These are phyloP conservation scores for Nycticorax nycticorax DNA, from an alignment of 2,113 vertebrate species.

Conservation along the genomic window DNA sequence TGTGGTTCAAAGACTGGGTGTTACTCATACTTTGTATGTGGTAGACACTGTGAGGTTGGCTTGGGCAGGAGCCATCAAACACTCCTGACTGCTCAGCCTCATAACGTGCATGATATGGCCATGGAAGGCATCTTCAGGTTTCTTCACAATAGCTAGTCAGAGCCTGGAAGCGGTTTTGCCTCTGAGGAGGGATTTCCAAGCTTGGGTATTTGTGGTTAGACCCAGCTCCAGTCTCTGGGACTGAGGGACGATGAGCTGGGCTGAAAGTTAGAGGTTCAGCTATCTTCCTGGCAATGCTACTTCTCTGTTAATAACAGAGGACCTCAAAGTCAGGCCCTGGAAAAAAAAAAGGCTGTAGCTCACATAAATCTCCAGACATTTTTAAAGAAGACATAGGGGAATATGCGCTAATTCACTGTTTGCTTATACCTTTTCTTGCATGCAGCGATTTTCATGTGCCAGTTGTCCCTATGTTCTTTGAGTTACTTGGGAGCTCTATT, in stretches of 20 bases:
- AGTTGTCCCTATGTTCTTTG: not conserved
- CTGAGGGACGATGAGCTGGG: accelerated
- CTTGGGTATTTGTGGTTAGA: not conserved
- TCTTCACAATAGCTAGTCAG: not conserved
- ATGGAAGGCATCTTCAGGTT: not conserved
- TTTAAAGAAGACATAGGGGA: not conserved
- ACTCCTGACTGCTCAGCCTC: not conserved
- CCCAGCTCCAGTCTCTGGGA: not conserved
- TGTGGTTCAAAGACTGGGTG: not conserved
- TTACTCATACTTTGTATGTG: not conserved
- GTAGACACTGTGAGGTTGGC: not conserved
- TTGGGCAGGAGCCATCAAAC: constrained; percentile 14
- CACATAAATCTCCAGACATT: not conserved
- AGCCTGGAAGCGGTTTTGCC: not conserved
- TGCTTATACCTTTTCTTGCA: not conserved
- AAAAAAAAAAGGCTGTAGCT: not conserved
- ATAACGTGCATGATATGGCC: not conserved
- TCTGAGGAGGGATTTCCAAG: constrained; percentile 6
- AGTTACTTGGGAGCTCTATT: not conserved
- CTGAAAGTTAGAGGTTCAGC: not conserved
- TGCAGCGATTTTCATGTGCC: not conserved
- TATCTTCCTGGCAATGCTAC: not conserved
- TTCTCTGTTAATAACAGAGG: not conserved
- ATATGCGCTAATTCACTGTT: not conserved
- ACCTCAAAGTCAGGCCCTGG: not conserved